phyloP scores from a whole-genome alignment of 2,888 invertebrate genomes.

The Melieria omissa region DNA sequence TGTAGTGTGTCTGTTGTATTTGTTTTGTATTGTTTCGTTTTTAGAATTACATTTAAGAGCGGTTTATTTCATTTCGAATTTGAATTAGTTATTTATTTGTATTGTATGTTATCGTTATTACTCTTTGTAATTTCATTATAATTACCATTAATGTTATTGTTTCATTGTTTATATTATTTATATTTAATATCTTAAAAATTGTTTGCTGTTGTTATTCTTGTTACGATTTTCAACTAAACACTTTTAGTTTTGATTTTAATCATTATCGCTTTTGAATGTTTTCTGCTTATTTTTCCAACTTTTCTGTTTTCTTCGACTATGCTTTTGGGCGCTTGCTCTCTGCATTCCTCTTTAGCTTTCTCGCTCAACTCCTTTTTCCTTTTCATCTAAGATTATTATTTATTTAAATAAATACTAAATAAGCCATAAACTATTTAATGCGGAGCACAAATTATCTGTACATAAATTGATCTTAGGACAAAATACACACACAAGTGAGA shows the following conservation, averaged over 20 bases:
- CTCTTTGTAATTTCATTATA: not conserved
- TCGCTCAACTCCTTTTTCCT: not conserved
- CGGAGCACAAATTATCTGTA: slow-evolving; percentile 33
- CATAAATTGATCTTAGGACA: slow-evolving; percentile 26
- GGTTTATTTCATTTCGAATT: not conserved
- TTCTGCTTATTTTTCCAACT: too few relatives aligned
- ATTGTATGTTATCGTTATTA: too few relatives aligned
- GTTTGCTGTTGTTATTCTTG: not conserved
- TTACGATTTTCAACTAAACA: slow-evolving; percentile 21
- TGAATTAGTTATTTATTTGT: too few relatives aligned
- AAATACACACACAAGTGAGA: slow-evolving; percentile 12
- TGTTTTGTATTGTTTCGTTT: not conserved
- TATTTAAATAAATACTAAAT: slow-evolving; percentile 38
- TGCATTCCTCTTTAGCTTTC: too few relatives aligned
- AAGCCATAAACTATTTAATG: slow-evolving; percentile 30
- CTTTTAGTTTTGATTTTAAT: slow-evolving; percentile 26
- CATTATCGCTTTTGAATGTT: too few relatives aligned
- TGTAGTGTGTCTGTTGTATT: not conserved
- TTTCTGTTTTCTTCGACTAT: too few relatives aligned
- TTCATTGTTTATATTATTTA: slow-evolving; percentile 4
- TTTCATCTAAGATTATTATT: slow-evolving; percentile 12
- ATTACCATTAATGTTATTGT: too few relatives aligned
- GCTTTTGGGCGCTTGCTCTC: too few relatives aligned
- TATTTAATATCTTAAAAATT: slow-evolving; percentile 9
- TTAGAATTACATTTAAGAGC: not conserved